Evolutionary conservation across 2,113 vertebrate species (phyloP).

Genomic region (Passer domesticus): DNA sequence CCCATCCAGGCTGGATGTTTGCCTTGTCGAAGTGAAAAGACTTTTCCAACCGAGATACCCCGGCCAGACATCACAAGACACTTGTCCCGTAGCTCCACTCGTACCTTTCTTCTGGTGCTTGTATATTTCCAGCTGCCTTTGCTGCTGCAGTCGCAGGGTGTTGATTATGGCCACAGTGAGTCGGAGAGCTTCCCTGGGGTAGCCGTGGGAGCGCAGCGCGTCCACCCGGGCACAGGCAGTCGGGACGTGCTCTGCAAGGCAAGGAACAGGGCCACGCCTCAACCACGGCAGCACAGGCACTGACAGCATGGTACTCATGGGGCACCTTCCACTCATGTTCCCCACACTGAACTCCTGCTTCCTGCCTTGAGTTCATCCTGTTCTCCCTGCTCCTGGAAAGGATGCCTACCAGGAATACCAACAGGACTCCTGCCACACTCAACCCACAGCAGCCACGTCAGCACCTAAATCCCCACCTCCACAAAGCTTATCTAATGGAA

Average conservation of each 20-base stretch:
- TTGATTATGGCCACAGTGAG: constrained; percentile 96
- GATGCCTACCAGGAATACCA: background rate
- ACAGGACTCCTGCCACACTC: background rate
- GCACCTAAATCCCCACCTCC: background rate
- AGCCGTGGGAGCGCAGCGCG: constrained; percentile 94
- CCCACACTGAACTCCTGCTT: background rate
- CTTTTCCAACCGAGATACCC: background rate
- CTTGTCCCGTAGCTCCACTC: background rate
- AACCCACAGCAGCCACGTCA: background rate
- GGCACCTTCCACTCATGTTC: background rate
- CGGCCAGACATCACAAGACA: background rate
- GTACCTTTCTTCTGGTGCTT: constrained; percentile 99
- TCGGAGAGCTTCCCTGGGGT: constrained; percentile 95
- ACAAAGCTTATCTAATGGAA: background rate
- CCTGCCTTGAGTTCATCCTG: background rate
- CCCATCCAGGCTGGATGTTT: background rate
- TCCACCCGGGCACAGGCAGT: constrained; percentile 97
- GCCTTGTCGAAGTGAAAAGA: background rate
- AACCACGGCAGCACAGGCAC: background rate
- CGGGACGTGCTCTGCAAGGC: constrained; percentile 89
- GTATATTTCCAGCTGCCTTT: constrained; percentile 96
- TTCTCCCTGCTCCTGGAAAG: background rate
- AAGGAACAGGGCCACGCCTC: background rate
- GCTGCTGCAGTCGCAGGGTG: constrained; percentile 94
- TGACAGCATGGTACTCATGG: rapidly evolving